phyloP scores from a whole-genome alignment of 2,797 vertebrate species.

The Lepidocolaptes lacrymiger region DNA sequence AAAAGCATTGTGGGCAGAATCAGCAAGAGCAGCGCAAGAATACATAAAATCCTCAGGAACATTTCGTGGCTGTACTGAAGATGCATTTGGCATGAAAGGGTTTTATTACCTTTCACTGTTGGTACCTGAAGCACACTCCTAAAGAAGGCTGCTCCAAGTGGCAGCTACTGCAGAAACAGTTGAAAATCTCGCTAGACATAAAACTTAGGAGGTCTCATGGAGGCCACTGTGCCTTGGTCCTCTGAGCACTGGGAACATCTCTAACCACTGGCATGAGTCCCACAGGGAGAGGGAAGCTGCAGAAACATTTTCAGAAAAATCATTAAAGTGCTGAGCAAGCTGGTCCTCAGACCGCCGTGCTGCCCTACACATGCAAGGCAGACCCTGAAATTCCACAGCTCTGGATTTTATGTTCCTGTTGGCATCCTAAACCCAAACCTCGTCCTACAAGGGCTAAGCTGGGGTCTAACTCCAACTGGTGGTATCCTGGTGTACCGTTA shows the following conservation, averaged over 20 bases:
- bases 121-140: neutral
- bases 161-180: neutral
- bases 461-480: neutral
- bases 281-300: rapidly evolving
- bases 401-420: neutral
- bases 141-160: neutral
- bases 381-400: neutral
- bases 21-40: neutral
- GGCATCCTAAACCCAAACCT: neutral
- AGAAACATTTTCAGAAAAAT: neutral
- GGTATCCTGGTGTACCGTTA: rapidly evolving
- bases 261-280: rapidly evolving
- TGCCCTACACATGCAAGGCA: neutral
- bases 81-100: neutral
- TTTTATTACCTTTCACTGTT: neutral
- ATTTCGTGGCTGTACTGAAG: neutral
- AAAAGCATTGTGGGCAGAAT: neutral
- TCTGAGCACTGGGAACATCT: neutral
- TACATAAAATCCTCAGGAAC: neutral
- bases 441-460: neutral
- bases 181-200: neutral
- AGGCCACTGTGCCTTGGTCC: neutral
- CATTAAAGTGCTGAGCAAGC: neutral
- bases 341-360: rapidly evolving
- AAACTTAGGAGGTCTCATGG: neutral